Percentiles rank a stretch among this genome's conserved stretches.
Evolutionary conservation across 2,888 invertebrate genomes (phyloP).

Genomic region (Drosophila antonietae): DNA sequence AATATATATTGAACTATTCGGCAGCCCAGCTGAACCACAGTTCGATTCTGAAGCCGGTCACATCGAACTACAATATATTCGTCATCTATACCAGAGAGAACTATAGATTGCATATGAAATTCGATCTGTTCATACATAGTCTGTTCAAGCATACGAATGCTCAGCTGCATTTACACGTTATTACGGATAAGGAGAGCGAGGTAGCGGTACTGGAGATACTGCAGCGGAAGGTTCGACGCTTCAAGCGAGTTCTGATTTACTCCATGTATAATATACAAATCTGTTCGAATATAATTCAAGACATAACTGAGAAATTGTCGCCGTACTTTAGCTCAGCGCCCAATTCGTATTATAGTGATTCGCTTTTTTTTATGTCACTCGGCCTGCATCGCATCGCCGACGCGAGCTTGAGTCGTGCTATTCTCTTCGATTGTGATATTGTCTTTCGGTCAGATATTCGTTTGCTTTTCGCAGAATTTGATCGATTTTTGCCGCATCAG

Average conservation of each 20-base stretch:
- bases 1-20: constrained; percentile 64
- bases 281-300: constrained; percentile 86
- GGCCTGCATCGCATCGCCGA: constrained; percentile 90
- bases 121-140: constrained; percentile 83
- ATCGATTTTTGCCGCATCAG: constrained; percentile 87
- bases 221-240: constrained; percentile 79
- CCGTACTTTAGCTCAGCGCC: constrained; percentile 90
- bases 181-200: constrained; percentile 87
- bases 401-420: constrained; percentile 86
- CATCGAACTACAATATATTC: constrained; percentile 83
- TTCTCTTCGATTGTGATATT: constrained; percentile 92
- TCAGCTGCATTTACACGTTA: constrained; percentile 87
- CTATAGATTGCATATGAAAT: constrained; percentile 83
- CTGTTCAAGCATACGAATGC: constrained; percentile 83
- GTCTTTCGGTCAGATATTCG: constrained; percentile 89
- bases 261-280: constrained; percentile 88
- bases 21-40: constrained; percentile 52
- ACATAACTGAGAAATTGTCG: constrained; percentile 88
- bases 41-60: constrained; percentile 29
- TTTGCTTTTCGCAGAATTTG: constrained; percentile 88
- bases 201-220: constrained; percentile 86
- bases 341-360: constrained; percentile 90
- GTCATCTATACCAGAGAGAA: constrained; percentile 84
- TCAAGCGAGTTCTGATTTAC: constrained; percentile 85
- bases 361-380: constrained; percentile 91